Evolutionary conservation across 2,797 vertebrate genomes (phyloP).

Genomic region (Megaceryle alcyon): DNA sequence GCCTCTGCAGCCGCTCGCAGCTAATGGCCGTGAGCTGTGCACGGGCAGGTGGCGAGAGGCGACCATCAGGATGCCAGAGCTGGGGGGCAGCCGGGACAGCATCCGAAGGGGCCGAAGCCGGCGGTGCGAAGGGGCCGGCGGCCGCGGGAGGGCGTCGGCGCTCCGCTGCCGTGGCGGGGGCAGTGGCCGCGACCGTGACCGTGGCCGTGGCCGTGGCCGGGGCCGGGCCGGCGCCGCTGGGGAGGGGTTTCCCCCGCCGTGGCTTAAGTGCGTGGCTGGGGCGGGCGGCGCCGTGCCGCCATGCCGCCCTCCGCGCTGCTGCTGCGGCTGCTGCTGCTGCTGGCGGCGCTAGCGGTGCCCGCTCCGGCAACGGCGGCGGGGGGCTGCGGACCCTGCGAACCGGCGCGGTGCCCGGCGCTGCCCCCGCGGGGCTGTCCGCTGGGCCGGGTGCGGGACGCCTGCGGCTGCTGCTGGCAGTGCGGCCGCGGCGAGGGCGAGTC

Average conservation of each 20-base stretch:
- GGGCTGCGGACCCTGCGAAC: constrained; percentile 77
- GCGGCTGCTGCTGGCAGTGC: constrained; percentile 84
- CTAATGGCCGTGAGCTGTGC: background rate
- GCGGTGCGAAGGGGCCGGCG: background rate
- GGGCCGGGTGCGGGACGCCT: constrained; percentile 79
- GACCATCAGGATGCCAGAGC: background rate
- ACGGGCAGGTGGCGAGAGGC: background rate
- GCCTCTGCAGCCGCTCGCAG: too few species aligned
- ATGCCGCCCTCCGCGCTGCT: background rate
- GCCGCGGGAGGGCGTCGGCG: background rate
- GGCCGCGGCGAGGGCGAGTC: constrained; percentile 76
- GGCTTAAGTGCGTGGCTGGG: background rate
- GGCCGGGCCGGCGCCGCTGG: background rate
- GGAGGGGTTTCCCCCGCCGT: constrained; percentile 13
- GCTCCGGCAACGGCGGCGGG: constrained; percentile 1
- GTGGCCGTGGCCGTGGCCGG: background rate
- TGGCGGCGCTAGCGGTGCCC: constrained; percentile 43
- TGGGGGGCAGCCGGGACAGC: background rate
- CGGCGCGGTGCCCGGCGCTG: constrained; percentile 77
- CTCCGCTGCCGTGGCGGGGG: background rate
- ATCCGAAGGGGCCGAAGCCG: too few species aligned
- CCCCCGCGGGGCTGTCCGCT: constrained; percentile 79
- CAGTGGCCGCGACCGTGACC: background rate
- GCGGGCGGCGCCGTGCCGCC: background rate
- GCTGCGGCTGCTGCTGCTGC: constrained; percentile 54